Base-by-base conservation (phyloP, 2,113 vertebrate genomes). In the Pseudopipra pipra region DNA sequence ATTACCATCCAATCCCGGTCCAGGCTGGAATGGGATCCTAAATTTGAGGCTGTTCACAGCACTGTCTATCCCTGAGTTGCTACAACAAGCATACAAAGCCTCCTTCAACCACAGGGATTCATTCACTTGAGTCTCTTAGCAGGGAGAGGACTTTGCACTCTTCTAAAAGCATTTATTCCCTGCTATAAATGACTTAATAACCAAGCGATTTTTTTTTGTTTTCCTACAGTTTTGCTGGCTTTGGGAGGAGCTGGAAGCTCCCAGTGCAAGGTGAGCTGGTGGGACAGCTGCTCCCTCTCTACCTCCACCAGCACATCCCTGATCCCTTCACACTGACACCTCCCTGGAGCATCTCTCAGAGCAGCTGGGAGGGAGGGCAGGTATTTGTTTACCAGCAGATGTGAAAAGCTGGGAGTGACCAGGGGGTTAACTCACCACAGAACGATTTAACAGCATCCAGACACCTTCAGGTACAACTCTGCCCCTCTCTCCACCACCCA, bases 181-280 rank as follows among this genome's bases (percentile, higher is more conserved):
- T 44, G 73, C 56, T 78, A 68, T 46, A 63, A 89, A 55, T 21
- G 3, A 14, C 67, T 83, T 90, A 5, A 24, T 27, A 73, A 30
- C 44, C 25, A 35, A 82, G 23, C 3, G 2, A 0, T 21, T 6
- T 35, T 31, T 31, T n/a, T 58, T 59, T 65, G 56, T 30, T 59
- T 55, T 65, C 47, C 62, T 20, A 2, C 28, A 43, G 8, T 8
- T 59, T 27, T 73, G 54, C 47, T 19, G 51, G 54, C 33, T 39
- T 19, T 49, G 76, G 91, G 85, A 87, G 72, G 86, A 83, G 58
- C 94, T 22, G 58, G 14, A 11, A 70, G 39, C 73, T 70, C n/a
- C 37, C 56, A 4, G 62, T 1, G 46, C 47, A 31, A 12, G 39
- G 52, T 0, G 2, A 93, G 44, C 51, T 52, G 44, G 5, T 16